Evolutionary conservation across 2,113 vertebrate genomes (phyloP), one percentile per base, ranked within the genome.

Genomic region (Mormyrus iriodes): DNA sequence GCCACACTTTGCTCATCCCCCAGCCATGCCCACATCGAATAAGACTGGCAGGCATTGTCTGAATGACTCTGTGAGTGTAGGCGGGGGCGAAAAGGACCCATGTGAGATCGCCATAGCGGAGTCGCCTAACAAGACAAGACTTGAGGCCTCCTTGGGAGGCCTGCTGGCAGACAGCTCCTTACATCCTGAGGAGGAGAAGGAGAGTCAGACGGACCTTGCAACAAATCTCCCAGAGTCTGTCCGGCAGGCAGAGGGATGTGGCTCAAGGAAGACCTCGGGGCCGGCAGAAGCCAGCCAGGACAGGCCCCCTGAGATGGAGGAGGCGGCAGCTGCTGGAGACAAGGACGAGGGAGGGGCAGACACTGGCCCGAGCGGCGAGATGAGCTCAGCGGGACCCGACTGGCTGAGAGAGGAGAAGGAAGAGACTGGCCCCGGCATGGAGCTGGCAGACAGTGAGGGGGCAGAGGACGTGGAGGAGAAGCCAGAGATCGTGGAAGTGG

Each of bases 371-470:
- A 49, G 49, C 0, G 2, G 39, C 10, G 21, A 24, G 86, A 87
- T 65, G 55, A 65, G 35, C 35, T 87, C 19, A 39, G 27, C 17
- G 46, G 85, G 27, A 53, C 19, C 49, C 89, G 91, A 93, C 88
- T 90, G 90, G 91, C 90, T 89, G 24, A 88, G 91, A 90, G 89
- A 91, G 79, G 93, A 92, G 90, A 92, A 90, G 51, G 91, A 92
- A 52, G 27, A 86, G 89, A 92, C 89, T 87, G 90, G 90, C 8
- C 83, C 82, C 10, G 1, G n/a, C 85, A 52, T 12, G 55, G 52
- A 84, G 73, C 15, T 17, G 35, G 15, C 35, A 4, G 82, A 89
- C 65, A 88, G 84, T 84, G 89, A 82, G 90, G 85, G 31, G 85
- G 85, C n/a, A 17, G 85, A 89, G 52, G 89, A 79, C 84, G 88